These are phyloP conservation scores for Kryphioiulus occultus DNA, from an alignment of 2,888 invertebrate genomes.

Conservation along the genomic window DNA sequence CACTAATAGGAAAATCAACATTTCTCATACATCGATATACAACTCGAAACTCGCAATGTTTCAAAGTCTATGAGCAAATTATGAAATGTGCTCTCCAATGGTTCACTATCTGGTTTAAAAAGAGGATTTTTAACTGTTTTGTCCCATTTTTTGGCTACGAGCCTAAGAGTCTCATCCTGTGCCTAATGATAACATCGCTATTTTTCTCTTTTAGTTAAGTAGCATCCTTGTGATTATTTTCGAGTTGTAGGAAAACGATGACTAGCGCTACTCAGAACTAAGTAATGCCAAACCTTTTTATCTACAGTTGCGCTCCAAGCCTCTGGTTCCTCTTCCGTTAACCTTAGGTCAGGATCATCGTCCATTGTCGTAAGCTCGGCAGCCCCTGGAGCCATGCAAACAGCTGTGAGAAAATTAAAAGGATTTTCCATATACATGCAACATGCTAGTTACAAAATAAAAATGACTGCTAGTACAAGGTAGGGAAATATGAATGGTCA, in stretches of 20 bases:
- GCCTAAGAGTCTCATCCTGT: background rate
- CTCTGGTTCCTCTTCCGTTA: conserved; percentile 86
- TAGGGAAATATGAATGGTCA: background rate
- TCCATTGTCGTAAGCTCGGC: conserved; percentile 71
- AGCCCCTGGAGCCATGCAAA: conserved; percentile 50
- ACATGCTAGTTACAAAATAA: background rate
- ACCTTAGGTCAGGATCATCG: conserved; percentile 79
- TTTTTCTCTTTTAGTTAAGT: background rate
- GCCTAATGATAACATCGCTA: background rate
- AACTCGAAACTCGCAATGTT: background rate
- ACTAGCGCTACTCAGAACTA: background rate
- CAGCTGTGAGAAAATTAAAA: conserved; percentile 44
- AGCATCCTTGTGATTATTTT: background rate
- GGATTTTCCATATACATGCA: conserved; percentile 33
- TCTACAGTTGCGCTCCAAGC: conserved; percentile 93
- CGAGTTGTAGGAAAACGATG: background rate
- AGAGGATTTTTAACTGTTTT: background rate
- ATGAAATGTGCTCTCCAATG: background rate
- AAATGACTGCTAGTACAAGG: background rate
- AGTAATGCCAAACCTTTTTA: conserved; percentile 69
- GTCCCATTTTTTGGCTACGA: background rate
- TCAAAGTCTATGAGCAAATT: background rate
- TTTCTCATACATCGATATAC: background rate
- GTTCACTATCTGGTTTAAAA: background rate
- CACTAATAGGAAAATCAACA: too few species aligned